Conservation (phyloP, 92 coral and sea anemone species). For the Desmophyllum pertusum region DNA sequence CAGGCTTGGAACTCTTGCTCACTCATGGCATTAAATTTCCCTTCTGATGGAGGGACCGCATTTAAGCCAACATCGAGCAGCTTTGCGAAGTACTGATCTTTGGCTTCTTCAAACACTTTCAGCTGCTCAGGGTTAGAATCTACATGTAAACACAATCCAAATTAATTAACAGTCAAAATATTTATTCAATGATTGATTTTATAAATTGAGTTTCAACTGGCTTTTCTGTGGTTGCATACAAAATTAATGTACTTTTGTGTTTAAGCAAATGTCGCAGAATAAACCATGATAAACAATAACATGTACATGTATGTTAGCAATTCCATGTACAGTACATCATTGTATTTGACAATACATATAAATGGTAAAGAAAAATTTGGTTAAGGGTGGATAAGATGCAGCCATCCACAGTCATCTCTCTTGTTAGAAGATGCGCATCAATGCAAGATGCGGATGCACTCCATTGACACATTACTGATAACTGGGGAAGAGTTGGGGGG, state of each 20-base stretch:
- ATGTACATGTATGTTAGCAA: too few relatives aligned
- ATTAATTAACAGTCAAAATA: background rate
- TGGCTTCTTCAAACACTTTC: slow-evolving; percentile 15
- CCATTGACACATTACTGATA: background rate
- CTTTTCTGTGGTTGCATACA: too few relatives aligned
- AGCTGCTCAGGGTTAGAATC: slow-evolving; percentile 24
- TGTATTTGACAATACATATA: too few relatives aligned
- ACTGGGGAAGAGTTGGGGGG: background rate
- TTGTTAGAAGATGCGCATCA: too few relatives aligned
- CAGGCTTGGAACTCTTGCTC: slow-evolving; percentile 42
- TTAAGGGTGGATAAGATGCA: background rate
- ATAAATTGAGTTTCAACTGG: background rate
- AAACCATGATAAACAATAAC: too few relatives aligned
- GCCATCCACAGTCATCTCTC: too few relatives aligned
- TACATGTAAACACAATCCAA: too few relatives aligned
- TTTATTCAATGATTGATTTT: background rate
- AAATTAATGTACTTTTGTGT: too few relatives aligned
- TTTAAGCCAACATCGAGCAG: slow-evolving; percentile 26
- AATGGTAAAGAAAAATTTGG: background rate
- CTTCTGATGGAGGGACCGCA: slow-evolving; percentile 10
- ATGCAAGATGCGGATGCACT: background rate
- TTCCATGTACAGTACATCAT: too few relatives aligned
- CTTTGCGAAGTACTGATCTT: slow-evolving; percentile 13
- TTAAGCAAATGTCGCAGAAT: too few relatives aligned
- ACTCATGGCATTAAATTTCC: slow-evolving; percentile 19